Evolutionary conservation across 2,797 vertebrate species (phyloP).

Genomic region (Erethizon dorsatum): DNA sequence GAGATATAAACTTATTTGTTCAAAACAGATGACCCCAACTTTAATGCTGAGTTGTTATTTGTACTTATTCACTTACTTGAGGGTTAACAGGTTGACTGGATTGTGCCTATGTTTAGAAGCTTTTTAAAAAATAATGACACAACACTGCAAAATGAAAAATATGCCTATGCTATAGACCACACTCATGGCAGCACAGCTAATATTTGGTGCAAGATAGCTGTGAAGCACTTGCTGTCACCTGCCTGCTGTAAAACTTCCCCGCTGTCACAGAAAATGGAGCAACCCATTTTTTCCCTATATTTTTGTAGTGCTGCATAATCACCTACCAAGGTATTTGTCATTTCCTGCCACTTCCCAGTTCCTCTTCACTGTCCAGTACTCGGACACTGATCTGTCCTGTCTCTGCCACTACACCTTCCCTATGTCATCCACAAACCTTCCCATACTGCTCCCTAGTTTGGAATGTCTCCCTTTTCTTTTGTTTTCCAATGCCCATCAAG

Average conservation of each 20-base stretch:
- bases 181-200: background rate
- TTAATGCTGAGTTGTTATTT: constrained; percentile 4
- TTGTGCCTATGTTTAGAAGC: background rate
- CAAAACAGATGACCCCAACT: background rate
- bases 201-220: background rate
- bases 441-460: constrained; percentile 7
- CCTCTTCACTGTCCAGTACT: background rate
- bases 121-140: constrained; percentile 14
- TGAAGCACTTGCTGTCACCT: background rate
- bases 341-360: background rate
- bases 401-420: background rate
- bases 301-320: background rate
- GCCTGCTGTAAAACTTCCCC: background rate
- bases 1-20: background rate
- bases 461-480: constrained; percentile 30
- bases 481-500: constrained; percentile 40
- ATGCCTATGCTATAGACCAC: background rate
- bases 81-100: background rate
- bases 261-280: background rate
- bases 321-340: background rate
- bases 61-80: background rate
- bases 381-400: background rate
- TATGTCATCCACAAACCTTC: background rate
- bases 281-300: background rate
- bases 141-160: background rate